phyloP scores from a whole-genome alignment of 37 sponge, comb jelly and placozoan species.

The Dysidea cf. avara region DNA sequence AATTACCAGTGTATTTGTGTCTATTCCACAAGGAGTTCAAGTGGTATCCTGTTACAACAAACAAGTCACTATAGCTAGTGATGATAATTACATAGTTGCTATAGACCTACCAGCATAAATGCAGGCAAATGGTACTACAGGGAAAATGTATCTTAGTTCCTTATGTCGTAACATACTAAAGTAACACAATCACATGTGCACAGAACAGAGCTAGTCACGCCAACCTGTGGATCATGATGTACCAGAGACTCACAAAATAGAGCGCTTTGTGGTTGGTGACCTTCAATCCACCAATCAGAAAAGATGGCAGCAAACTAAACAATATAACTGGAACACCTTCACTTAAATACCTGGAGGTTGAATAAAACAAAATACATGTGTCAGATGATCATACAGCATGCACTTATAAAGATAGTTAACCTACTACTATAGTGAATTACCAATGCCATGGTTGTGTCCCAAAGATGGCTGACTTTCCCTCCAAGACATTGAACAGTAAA shows the following conservation, averaged over 20 bases:
- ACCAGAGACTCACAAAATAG: too few species aligned
- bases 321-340: constrained; percentile 55
- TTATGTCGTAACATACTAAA: constrained; percentile 77
- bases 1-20: neutral
- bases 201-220: too few species aligned
- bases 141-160: constrained; percentile 75
- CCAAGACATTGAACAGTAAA: constrained; percentile 75
- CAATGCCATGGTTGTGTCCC: constrained; percentile 91
- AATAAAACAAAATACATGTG: neutral
- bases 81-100: neutral
- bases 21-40: neutral
- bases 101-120: constrained; percentile 59
- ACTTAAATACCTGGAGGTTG: constrained; percentile 57
- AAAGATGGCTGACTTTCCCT: constrained; percentile 71
- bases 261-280: neutral
- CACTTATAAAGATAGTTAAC: too few species aligned
- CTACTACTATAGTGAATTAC: too few species aligned
- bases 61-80: neutral
- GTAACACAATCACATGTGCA: too few species aligned
- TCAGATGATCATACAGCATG: neutral
- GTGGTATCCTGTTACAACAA: neutral
- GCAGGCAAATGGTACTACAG: constrained; percentile 63
- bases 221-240: too few species aligned
- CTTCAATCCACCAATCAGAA: constrained; percentile 18
- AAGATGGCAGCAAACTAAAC: constrained; percentile 38